Percentiles rank a stretch among this genome's conserved stretches.
Conservation (phyloP, 2,797 vertebrate genomes). For the Huso huso region DNA sequence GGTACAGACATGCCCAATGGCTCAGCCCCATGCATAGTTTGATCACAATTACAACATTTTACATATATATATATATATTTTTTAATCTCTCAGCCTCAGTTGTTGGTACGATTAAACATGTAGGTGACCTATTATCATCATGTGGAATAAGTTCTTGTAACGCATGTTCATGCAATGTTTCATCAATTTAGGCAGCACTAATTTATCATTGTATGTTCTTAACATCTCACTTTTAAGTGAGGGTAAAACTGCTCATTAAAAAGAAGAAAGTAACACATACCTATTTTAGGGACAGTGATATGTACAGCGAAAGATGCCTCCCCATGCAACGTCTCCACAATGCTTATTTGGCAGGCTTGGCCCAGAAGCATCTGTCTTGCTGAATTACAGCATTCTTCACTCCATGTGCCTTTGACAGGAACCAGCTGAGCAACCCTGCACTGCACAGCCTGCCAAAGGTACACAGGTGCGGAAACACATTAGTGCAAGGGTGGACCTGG, state of each 20-base stretch:
- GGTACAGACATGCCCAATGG: too few species aligned
- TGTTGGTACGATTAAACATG: too few species aligned
- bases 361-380: constrained; percentile 53
- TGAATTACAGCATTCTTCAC: constrained; percentile 40
- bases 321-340: constrained; percentile 45
- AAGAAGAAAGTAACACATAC: constrained; percentile 43
- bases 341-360: constrained; percentile 49
- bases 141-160: too few species aligned
- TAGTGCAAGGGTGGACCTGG: neutral
- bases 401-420: constrained; percentile 48
- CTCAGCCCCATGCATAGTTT: too few species aligned
- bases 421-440: constrained; percentile 59
- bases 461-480: constrained; percentile 2
- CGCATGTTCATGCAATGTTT: too few species aligned
- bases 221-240: too few species aligned
- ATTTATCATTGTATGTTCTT: too few species aligned
- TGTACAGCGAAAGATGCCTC: constrained; percentile 58
- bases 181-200: too few species aligned
- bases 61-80: too few species aligned
- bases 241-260: neutral
- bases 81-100: too few species aligned
- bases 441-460: constrained; percentile 63
- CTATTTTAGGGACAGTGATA: constrained; percentile 44
- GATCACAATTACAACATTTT: too few species aligned
- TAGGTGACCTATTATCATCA: too few species aligned